Base-by-base conservation (phyloP, 2,888 invertebrate species). In the Cerceris rybyensis region DNA sequence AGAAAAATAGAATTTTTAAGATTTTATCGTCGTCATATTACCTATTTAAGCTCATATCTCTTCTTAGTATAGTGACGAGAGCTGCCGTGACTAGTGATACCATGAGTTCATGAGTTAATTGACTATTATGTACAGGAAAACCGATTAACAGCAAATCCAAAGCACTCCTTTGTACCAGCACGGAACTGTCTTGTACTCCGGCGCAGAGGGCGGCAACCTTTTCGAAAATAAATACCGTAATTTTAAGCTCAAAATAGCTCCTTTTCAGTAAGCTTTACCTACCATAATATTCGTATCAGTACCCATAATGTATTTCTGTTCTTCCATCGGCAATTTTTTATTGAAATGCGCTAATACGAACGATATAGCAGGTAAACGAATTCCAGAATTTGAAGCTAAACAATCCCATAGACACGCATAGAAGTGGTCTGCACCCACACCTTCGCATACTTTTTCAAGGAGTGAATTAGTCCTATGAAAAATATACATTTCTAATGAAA, bases 1-100 rank as follows among this genome's bases (percentile, higher is more conserved):
- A 67, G 16, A 85, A 50, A 90, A 43, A 13, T 16, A 8, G 6
- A 16, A 42, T 55, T 0, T 5, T 46, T n/a, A 49, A 6, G 5
- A 9, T 42, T 54, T 16, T 70, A 68, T 70, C 72, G 49, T 63
- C 39, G 58, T 42, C 70, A 55, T 9, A 60, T 70, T 91, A 94
- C 95, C 96, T 94, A 91, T 98, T 98, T 13, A 98, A 93, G 42
- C 97, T 98, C 96, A 98, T 98, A 90, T 98, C 98, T 77, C 98
- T 93, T 57, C 98, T 93, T 63, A 98, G 93, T 80, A 98, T 96
- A 7, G 96, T 95, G 54, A 94, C 94, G 66, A 98, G 93, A 41
- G 96, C 95, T 71, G 96, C 95, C 39, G 96, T 96, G 7, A 96
- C 95, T 78, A 97, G 92, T 70, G 94, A 94, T 61, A 96, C 95